Evolutionary conservation across 2,797 vertebrate species (phyloP).

Genomic region (Sebastes ruberrimus): DNA sequence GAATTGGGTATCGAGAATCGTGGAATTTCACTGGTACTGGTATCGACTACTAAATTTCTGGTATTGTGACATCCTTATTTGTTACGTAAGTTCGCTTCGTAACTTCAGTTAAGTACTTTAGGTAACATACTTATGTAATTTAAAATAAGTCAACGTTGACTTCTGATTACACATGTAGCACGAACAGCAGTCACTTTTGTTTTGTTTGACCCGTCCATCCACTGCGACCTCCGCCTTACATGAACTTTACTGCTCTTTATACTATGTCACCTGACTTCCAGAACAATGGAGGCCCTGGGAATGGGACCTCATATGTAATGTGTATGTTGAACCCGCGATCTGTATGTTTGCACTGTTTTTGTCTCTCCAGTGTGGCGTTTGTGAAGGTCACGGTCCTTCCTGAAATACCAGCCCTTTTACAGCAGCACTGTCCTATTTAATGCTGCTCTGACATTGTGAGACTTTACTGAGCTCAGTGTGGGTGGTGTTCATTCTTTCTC

Average conservation of each 20-base stretch:
- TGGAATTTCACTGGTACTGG: too few relatives aligned
- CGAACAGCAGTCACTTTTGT: too few relatives aligned
- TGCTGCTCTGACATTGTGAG: not conserved
- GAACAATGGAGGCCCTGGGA: too few relatives aligned
- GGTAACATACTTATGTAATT: not conserved
- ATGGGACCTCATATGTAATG: not conserved
- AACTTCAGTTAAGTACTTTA: not conserved
- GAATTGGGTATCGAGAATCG: too few relatives aligned
- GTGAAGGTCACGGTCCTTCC: slow-evolving; percentile 13
- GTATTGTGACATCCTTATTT: too few relatives aligned
- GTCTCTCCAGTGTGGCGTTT: not conserved
- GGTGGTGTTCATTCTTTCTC: slow-evolving; percentile 11
- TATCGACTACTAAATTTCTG: too few relatives aligned
- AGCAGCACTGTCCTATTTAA: not conserved
- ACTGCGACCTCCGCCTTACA: too few relatives aligned
- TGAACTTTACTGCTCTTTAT: too few relatives aligned
- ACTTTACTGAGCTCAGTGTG: slow-evolving; percentile 7
- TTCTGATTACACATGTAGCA: too few relatives aligned
- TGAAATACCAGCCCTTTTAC: slow-evolving; percentile 15
- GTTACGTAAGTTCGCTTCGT: fast-evolving
- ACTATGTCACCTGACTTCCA: not conserved
- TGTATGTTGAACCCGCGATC: not conserved
- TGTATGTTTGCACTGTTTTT: slow-evolving; percentile 11
- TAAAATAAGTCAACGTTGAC: not conserved
- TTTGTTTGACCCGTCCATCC: too few relatives aligned